Evolutionary conservation across 2,888 invertebrate genomes (phyloP).

Genomic region (Dryobotodes eremita): DNA sequence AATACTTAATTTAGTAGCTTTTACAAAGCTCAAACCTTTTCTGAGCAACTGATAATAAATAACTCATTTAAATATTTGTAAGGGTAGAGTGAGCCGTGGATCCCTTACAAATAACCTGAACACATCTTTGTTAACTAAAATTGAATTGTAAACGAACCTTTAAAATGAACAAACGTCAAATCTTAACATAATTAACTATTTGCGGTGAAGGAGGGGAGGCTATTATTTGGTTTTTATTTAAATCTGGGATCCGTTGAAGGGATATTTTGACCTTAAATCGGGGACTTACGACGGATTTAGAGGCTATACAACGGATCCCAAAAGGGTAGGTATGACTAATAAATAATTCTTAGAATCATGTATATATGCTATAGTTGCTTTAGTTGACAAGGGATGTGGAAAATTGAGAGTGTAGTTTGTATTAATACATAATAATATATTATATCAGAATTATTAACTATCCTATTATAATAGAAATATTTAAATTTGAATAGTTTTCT

Average conservation of each 20-base stretch:
- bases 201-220: background rate
- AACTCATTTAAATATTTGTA: background rate
- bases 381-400: constrained; percentile 25
- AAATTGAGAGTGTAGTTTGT: constrained; percentile 8
- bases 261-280: background rate
- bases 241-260: background rate
- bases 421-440: background rate
- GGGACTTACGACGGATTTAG: background rate
- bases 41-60: background rate
- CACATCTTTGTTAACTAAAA: constrained; percentile 3
- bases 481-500: constrained; percentile 22
- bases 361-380: background rate
- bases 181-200: constrained; percentile 12
- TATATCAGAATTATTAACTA: background rate
- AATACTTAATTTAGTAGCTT: background rate
- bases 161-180: constrained; percentile 7
- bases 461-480: constrained; percentile 10
- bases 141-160: background rate
- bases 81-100: background rate
- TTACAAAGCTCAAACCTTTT: background rate
- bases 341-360: background rate
- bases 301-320: background rate
- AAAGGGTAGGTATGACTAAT: background rate
- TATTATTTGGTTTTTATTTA: constrained; percentile 25
- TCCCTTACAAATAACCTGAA: background rate